Evolutionary conservation across 2,797 vertebrate genomes (phyloP).

Genomic region (Columba guinea): DNA sequence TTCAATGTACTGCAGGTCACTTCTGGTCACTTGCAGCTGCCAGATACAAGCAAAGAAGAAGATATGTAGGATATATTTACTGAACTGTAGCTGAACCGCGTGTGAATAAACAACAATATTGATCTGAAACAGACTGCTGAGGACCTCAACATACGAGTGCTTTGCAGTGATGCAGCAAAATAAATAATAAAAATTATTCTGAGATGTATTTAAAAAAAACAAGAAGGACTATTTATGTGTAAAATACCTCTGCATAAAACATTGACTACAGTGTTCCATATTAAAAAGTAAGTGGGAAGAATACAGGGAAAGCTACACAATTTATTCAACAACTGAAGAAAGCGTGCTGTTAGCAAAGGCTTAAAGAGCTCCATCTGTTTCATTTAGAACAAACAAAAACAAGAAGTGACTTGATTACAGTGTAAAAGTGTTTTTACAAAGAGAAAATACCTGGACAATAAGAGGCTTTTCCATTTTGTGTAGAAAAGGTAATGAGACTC

Average conservation of each 20-base stretch:
- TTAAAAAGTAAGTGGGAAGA: constrained; percentile 15
- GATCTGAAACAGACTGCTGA: background rate
- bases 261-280: background rate
- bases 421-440: background rate
- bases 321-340: constrained; percentile 32
- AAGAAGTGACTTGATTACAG: constrained; percentile 33
- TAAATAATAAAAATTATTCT: background rate
- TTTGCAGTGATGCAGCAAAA: background rate
- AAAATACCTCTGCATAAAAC: constrained; percentile 25
- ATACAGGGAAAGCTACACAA: constrained; percentile 11
- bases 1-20: background rate
- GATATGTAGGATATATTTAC: background rate
- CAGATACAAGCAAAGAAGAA: background rate
- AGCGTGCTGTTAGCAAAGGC: background rate
- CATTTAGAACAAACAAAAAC: constrained; percentile 32
- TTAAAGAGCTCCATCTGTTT: constrained; percentile 56
- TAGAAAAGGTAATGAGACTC: background rate
- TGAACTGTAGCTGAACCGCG: background rate
- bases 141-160: background rate
- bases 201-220: background rate
- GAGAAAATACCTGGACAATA: constrained; percentile 1
- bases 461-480: background rate
- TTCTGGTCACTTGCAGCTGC: background rate
- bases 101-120: background rate
- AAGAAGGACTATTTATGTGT: background rate